Evolutionary conservation across 2,888 invertebrate species (phyloP), one percentile per base, ranked within the genome.

Genomic region (Drosophila recens): DNA sequence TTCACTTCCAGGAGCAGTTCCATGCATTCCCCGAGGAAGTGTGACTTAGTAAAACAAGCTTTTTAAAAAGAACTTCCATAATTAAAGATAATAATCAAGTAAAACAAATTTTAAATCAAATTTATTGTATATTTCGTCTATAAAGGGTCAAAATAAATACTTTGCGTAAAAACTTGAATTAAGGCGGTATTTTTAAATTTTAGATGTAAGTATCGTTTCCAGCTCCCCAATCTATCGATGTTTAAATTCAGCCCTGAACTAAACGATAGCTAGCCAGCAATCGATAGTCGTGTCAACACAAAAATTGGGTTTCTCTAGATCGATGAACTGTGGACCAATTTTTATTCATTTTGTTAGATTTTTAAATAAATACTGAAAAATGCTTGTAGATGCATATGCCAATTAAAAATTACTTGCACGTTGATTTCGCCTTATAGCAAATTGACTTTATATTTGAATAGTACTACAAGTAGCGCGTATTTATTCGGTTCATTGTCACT

Each of bases 211-310:
- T 23, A 5, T n/a, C 3, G 3, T 43, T n/a, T 17, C 10, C 4
- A 30, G 4, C 4, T 30, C 0, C 11, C 34, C 13, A 10, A 5
- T 10, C 23, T 45, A 15, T 20, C 34, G 56, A 57, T 57, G 11
- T 15, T 57, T 45, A 23, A 45, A 57, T 15, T 36, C 45, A 45
- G 10, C 23, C 11, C 56, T 45, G 34, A 27, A 11, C 5, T 10
- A 5, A 3, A 11, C n/a, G 23, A 23, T 34, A 34, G 43, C 11
- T 45, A 6, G 4, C 4, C 6, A 2, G 13, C 33, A 23, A 57
- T 36, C 56, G 56, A 57, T 45, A 57, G 11, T 52, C 27, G 11
- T 9, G 10, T 15, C n/a, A 52, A n/a, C 36, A 40, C 4, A 40
- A 52, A 3, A 38, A 23, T n/a, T 36, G n/a, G n/a, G 3, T 23